These are phyloP conservation scores for Trypoxylus dichotomus DNA, from an alignment of 1,140 invertebrate species.

Conservation along the genomic window DNA sequence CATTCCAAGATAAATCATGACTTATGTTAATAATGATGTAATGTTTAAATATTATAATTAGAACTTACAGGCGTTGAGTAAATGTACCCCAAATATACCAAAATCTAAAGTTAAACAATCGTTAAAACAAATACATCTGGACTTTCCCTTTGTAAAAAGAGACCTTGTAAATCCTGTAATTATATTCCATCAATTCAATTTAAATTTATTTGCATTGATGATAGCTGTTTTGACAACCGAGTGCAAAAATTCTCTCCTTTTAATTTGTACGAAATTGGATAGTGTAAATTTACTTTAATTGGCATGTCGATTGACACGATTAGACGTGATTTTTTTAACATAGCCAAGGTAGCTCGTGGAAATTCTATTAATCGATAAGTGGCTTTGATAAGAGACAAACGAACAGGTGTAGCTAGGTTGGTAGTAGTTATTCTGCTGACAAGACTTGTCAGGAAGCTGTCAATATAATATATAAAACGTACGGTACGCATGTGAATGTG, in stretches of 20 bases:
- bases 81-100: no score
- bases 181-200: slow-evolving; percentile 3
- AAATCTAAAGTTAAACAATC: background rate
- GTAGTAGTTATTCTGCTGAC: background rate
- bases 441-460: background rate
- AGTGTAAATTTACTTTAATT: background rate
- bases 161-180: background rate
- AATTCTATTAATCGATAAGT: slow-evolving; percentile 16
- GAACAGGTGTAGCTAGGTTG: background rate
- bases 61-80: no score
- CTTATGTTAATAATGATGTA: no score
- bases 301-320: background rate
- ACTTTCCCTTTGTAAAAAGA: background rate
- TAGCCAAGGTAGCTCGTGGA: slow-evolving; percentile 1
- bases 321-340: background rate
- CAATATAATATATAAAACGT: background rate
- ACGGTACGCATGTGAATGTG: no score
- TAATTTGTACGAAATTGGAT: background rate
- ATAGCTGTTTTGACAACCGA: background rate
- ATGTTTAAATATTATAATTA: no score
- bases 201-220: background rate
- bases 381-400: background rate
- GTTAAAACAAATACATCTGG: background rate
- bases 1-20: no score
- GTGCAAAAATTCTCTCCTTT: slow-evolving; percentile 1